Evolutionary conservation across 2,888 invertebrate species (phyloP).

Genomic region (Stratiomys singularior): DNA sequence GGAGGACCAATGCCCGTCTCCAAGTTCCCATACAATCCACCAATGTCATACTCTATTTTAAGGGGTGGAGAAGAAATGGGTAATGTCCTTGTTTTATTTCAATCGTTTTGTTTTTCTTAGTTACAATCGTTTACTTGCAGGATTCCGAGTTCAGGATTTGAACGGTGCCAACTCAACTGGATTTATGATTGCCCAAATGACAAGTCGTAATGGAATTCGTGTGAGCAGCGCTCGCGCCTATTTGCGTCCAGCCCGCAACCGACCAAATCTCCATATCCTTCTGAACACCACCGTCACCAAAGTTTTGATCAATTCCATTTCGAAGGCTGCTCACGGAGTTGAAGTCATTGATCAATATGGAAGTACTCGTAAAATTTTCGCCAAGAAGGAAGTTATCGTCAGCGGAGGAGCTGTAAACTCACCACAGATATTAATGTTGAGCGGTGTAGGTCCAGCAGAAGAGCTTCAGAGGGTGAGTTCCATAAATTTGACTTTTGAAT

Average conservation of each 20-base stretch:
- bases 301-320: conserved; percentile 79
- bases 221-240: conserved; percentile 85
- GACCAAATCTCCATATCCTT: conserved; percentile 84
- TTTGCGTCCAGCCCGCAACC: conserved; percentile 78
- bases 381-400: conserved; percentile 82
- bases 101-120: neutral
- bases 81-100: conserved; percentile 57
- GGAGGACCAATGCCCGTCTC: conserved; percentile 83
- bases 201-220: conserved; percentile 85
- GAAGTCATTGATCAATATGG: conserved; percentile 69
- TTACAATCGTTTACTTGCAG: conserved; percentile 61
- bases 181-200: conserved; percentile 89
- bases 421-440: conserved; percentile 90
- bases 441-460: conserved; percentile 84
- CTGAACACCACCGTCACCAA: conserved; percentile 83
- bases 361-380: conserved; percentile 72
- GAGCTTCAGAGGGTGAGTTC: conserved; percentile 70
- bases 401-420: conserved; percentile 90
- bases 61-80: conserved; percentile 83
- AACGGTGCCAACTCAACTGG: conserved; percentile 85
- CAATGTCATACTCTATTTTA: conserved; percentile 78
- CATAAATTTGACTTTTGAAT: too few species aligned
- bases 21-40: conserved; percentile 88
- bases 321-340: conserved; percentile 80
- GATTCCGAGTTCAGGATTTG: conserved; percentile 79